A percentile compares a stretch with the other conserved stretches of the same genome.
Conservation (phyloP, 2,888 invertebrate species). For the Dicycla oo region DNA sequence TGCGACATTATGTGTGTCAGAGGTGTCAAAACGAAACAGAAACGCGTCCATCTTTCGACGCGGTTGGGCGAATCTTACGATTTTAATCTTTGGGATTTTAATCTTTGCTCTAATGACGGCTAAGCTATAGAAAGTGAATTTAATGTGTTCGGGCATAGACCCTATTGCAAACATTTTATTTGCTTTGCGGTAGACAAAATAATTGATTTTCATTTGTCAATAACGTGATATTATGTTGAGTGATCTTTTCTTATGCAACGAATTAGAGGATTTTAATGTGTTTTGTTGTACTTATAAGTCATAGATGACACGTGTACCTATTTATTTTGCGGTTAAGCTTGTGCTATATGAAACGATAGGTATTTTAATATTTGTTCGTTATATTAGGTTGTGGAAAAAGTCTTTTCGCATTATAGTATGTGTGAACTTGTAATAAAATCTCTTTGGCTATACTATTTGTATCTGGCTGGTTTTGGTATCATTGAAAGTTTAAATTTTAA, state of each 20-base stretch:
- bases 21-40: too few relatives aligned
- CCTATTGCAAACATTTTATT: neutral
- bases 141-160: neutral
- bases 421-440: too few relatives aligned
- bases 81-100: too few relatives aligned
- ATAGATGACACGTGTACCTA: conserved; percentile 2
- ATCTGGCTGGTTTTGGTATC: too few relatives aligned
- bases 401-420: too few relatives aligned
- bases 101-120: neutral
- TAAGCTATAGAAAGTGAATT: neutral
- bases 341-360: neutral
- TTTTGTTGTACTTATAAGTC: conserved; percentile 13
- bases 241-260: neutral
- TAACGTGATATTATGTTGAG: neutral
- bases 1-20: too few relatives aligned
- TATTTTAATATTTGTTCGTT: conserved; percentile 5
- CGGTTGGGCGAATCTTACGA: too few relatives aligned
- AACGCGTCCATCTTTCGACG: too few relatives aligned
- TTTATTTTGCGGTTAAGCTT: conserved; percentile 31
- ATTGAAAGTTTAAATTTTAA: too few relatives aligned
- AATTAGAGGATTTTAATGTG: neutral
- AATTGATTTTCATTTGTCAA: conserved; percentile 4
- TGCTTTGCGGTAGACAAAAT: conserved; percentile 10
- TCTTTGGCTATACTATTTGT: too few relatives aligned
- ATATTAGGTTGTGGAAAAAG: too few relatives aligned